Base-by-base conservation (phyloP, 2,113 vertebrate genomes). In the Penelope pileata region DNA sequence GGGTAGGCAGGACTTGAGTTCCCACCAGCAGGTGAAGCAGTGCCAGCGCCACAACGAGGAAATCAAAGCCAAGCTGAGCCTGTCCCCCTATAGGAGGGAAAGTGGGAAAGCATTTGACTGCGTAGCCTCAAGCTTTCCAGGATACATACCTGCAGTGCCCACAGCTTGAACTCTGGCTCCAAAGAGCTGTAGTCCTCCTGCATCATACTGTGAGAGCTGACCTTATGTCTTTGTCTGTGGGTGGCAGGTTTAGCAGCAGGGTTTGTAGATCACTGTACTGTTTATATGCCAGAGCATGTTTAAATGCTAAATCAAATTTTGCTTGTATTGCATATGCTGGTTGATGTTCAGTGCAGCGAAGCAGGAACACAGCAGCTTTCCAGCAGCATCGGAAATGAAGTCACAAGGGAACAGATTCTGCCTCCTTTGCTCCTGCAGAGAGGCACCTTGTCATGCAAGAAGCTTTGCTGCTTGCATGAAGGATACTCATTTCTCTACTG, bases 191-290 rank as follows among this genome's bases (percentile, higher is more conserved):
- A 30, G 17, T 34, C 12, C 3, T 43, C 26, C 70, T 9, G 5
- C 0, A 0, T 7, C 0, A 0, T 42, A 17, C 24, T 34, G 2
- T 32, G 15, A n/a, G 29, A n/a, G 1, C 38, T 48, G 12, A 16
- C 6, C 53, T 60, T 6, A 1, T 19, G 5, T 16, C 8, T 51
- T 59, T 22, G 34, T n/a, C 38, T 15, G n/a, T n/a, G 29, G 14
- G 17, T 16, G 14, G 18, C 30, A 76, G 27, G 60, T 75, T 86
- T 87, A 87, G 30, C 50, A 87, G 38, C 7, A 18, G 29, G 7
- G 16, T 1, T 89, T 48, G 40, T 86, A 86, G 94, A 72, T 95
- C 56, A 68, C 58, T 34, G 6, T 32, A 6, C 0, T 4, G 17
- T 79, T 68, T 64, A 84, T 78, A 73, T 87, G 82, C 48, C 70